A percentile compares a stretch with the other conserved stretches of the same genome.
Conservation (phyloP, 2,888 invertebrate species). For the Odontocerum albicorne region DNA sequence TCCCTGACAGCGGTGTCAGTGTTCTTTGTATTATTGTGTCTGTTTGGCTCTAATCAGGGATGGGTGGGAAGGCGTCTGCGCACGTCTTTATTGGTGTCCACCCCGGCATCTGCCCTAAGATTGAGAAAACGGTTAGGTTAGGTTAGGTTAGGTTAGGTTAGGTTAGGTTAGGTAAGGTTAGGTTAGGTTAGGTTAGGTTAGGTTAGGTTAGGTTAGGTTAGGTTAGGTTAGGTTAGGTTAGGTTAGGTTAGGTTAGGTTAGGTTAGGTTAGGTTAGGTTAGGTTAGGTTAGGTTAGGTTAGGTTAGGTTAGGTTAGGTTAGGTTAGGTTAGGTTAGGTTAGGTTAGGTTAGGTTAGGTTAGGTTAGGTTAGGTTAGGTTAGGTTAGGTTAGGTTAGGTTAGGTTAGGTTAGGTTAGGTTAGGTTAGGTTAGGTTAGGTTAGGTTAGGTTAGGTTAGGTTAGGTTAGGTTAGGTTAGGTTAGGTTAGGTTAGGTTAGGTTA, state of each 20-base stretch:
- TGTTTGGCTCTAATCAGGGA: too few species aligned
- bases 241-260: background rate
- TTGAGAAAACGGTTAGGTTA: background rate
- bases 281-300: background rate
- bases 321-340: background rate
- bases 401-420: background rate
- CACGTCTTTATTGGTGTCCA: too few species aligned
- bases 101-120: too few species aligned
- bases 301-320: background rate
- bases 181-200: background rate
- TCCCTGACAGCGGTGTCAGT: too few species aligned
- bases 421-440: background rate
- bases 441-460: background rate
- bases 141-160: background rate
- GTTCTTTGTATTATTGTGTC: too few species aligned
- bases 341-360: background rate
- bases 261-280: background rate
- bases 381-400: background rate
- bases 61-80: too few species aligned
- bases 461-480: background rate
- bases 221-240: background rate
- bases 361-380: background rate
- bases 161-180: background rate
- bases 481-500: constrained; percentile 7
- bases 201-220: background rate